A percentile compares a stretch with the other conserved stretches of the same genome.
Conservation (phyloP, 30 jellyfish, hydroid and myxozoan species). For the Mastigias papua region DNA sequence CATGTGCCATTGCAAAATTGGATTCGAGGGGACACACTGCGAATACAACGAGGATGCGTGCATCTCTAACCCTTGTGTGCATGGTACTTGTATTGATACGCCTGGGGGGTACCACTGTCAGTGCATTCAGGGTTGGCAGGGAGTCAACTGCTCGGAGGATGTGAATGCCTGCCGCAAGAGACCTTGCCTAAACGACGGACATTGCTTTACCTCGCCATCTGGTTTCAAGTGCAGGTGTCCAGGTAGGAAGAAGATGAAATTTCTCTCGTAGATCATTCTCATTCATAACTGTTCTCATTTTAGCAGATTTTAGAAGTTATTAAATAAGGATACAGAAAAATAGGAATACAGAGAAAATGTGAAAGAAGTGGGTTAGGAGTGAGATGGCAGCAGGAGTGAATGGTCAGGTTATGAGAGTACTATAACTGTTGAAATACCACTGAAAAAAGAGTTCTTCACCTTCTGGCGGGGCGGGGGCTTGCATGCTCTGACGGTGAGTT, state of each 20-base stretch:
- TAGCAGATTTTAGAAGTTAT: too few relatives aligned
- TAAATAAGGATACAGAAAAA: too few relatives aligned
- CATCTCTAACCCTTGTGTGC: constrained; percentile 71
- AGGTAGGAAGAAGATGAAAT: constrained; percentile 25
- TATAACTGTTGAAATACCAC: too few relatives aligned
- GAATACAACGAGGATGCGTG: constrained; percentile 81
- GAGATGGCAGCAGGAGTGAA: too few relatives aligned
- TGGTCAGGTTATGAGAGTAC: too few relatives aligned
- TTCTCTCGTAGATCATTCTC: neutral
- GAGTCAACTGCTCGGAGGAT: constrained; percentile 72
- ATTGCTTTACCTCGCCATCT: constrained; percentile 55
- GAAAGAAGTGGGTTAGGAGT: too few relatives aligned
- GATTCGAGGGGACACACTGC: constrained; percentile 83
- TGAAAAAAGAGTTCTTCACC: too few relatives aligned
- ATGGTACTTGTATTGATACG: constrained; percentile 76
- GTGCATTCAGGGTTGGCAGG: constrained; percentile 81
- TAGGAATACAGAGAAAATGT: too few relatives aligned
- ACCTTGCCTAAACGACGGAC: constrained; percentile 82
- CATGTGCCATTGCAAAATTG: constrained; percentile 71
- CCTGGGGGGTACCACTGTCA: constrained; percentile 69
- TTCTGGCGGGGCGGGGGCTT: too few relatives aligned
- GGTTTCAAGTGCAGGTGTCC: constrained; percentile 65
- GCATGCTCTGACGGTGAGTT: too few relatives aligned
- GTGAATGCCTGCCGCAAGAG: constrained; percentile 72
- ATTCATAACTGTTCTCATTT: too few relatives aligned